Conservation (phyloP, 2,888 invertebrate species). For the Colletes collaris region DNA sequence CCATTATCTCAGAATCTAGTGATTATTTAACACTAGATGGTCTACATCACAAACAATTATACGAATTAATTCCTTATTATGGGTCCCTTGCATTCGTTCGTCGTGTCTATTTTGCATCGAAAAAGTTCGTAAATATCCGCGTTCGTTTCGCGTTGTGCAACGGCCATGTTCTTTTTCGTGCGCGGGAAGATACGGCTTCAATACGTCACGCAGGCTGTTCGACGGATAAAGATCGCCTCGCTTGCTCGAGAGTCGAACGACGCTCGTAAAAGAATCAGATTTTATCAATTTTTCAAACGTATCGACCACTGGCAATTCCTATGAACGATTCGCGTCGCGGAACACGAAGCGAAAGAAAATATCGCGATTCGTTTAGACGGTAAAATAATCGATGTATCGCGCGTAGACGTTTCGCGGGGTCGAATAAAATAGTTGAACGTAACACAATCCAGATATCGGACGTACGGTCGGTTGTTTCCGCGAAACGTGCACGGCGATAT, state of each 20-base stretch:
- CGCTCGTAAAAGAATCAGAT: conserved; percentile 18
- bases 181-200: conserved; percentile 42
- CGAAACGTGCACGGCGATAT: conserved; percentile 12
- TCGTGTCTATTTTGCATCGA: too few species aligned
- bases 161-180: conserved; percentile 34
- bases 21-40: too few species aligned
- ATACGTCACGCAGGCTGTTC: conserved; percentile 36
- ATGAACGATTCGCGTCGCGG: not conserved
- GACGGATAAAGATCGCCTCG: conserved; percentile 26
- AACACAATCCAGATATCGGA: conserved; percentile 38
- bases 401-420: not conserved
- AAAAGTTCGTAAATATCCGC: conserved; percentile 17
- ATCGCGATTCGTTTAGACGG: conserved; percentile 6
- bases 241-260: conserved; percentile 3
- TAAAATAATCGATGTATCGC: conserved; percentile 34
- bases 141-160: conserved; percentile 13
- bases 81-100: too few species aligned
- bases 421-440: not conserved
- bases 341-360: not conserved
- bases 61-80: too few species aligned
- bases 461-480: conserved; percentile 36
- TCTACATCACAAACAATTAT: too few species aligned
- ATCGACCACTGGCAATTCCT: not conserved
- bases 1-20: too few species aligned
- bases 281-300: conserved; percentile 8